Evolutionary conservation across 2,797 vertebrate genomes (phyloP), one percentile per base, ranked within the genome.

Genomic region (Sebastes flavidus): DNA sequence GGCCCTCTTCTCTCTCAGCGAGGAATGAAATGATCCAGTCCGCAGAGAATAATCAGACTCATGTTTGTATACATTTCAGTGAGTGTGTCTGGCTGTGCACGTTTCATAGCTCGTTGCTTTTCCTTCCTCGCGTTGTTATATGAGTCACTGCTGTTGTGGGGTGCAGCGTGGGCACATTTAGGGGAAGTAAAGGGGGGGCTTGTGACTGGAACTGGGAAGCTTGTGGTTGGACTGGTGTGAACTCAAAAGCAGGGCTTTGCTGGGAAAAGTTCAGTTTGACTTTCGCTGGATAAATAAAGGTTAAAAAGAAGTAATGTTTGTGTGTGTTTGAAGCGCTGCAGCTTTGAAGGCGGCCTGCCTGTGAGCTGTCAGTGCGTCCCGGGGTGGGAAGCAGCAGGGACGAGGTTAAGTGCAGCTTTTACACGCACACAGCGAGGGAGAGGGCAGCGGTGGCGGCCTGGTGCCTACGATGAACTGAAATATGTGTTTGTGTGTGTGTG

Each of bases 71-170:
- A 93, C 78, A 25, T 93, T 91, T 83, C 61, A 65, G 49, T 25
- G 59, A 84, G 80, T 36, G 61, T 81, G 87, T 79, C 82, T 34
- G 75, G 81, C 81, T 77, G 73, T 55, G 83, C 85, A 65, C 73
- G 90, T 93, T 94, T 92, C 92, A 93, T 86, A 93, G 88, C 89
- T 93, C 80, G 73, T 86, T 93, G 91, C 69, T 72, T 92, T 88
- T 83, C 75, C 84, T 83, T 86, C 89, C 86, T 79, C 58, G 5
- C 76, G 78, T 84, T 81, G 87, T 83, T 85, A 60, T 73, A 68
- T 88, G 85, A 94, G 66, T 90, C 89, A 75, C 75, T 24, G 60
- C 67, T 52, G 77, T 27, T 63, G 62, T 29, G 77, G 63, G 77
- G 59, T 58, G 70, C 70, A 9, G 49, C 16, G 25, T 12, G 78